phyloP scores from a whole-genome alignment of 2,113 vertebrate genomes.

The Ochotona curzoniae region DNA sequence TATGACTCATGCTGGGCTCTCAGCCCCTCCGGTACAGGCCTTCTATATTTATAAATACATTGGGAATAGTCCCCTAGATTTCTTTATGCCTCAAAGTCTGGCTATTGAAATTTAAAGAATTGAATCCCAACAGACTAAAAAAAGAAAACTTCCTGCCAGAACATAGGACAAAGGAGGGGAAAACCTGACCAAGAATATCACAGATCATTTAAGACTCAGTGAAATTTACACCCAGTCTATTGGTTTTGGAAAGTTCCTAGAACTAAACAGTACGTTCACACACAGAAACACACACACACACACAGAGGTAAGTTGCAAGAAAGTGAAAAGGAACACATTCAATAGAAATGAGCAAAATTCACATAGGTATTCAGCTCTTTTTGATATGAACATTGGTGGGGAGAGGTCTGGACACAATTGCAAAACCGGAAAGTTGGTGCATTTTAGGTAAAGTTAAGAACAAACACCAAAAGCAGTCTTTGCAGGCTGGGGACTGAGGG shows the following conservation, averaged over 20 bases:
- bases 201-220: neutral
- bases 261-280: neutral
- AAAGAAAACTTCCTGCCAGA: neutral
- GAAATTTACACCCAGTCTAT: neutral
- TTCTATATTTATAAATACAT: neutral
- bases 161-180: neutral
- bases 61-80: neutral
- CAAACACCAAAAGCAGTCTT: neutral
- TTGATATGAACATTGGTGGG: neutral
- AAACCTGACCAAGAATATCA: neutral
- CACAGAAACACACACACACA: neutral
- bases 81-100: neutral
- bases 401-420: neutral
- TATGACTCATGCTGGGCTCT: neutral
- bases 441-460: neutral
- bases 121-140: constrained; percentile 27
- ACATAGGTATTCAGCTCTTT: neutral
- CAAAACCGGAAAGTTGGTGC: neutral
- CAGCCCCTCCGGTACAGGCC: neutral
- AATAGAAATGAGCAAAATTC: neutral
- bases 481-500: fast-evolving
- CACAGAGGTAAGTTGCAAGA: neutral
- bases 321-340: neutral
- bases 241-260: constrained; percentile 4
- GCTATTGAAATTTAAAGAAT: neutral